Conservation (phyloP, 2,797 vertebrate species). For the Eupleurogrammus muticus region DNA sequence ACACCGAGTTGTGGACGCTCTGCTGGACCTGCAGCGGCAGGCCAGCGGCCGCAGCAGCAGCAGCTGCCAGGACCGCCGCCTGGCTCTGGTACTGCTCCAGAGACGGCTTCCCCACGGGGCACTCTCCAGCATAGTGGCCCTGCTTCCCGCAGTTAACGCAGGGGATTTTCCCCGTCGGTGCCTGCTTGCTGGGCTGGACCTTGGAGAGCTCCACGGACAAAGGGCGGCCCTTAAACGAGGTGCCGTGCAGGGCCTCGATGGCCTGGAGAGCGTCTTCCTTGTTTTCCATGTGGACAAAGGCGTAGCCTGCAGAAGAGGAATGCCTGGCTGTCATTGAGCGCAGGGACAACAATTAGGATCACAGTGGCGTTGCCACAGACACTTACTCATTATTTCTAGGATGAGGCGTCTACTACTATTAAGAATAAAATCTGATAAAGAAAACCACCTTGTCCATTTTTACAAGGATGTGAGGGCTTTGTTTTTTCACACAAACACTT, state of each 20-base stretch:
- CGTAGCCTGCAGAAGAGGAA: slow-evolving; percentile 92
- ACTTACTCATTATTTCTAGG: slow-evolving; percentile 42
- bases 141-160: slow-evolving; percentile 89
- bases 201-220: slow-evolving; percentile 97
- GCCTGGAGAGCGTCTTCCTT: slow-evolving; percentile 97
- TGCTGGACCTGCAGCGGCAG: slow-evolving; percentile 87
- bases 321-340: slow-evolving; percentile 76
- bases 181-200: slow-evolving; percentile 88
- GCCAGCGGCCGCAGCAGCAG: slow-evolving; percentile 81
- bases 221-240: slow-evolving; percentile 95
- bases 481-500: too few species aligned
- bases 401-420: background rate
- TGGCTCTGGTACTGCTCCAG: slow-evolving; percentile 89
- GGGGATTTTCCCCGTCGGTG: slow-evolving; percentile 85
- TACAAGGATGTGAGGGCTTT: too few species aligned
- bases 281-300: slow-evolving; percentile 99
- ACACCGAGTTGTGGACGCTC: slow-evolving; percentile 87
- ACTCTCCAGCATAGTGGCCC: slow-evolving; percentile 88
- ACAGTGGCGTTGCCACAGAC: slow-evolving; percentile 47
- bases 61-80: slow-evolving; percentile 84
- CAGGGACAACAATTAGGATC: slow-evolving; percentile 71
- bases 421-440: background rate
- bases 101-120: slow-evolving; percentile 84
- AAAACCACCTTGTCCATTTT: background rate
- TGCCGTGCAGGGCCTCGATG: slow-evolving; percentile 96